phyloP scores from a whole-genome alignment of 2,888 invertebrate species.

The Agelastica alni region DNA sequence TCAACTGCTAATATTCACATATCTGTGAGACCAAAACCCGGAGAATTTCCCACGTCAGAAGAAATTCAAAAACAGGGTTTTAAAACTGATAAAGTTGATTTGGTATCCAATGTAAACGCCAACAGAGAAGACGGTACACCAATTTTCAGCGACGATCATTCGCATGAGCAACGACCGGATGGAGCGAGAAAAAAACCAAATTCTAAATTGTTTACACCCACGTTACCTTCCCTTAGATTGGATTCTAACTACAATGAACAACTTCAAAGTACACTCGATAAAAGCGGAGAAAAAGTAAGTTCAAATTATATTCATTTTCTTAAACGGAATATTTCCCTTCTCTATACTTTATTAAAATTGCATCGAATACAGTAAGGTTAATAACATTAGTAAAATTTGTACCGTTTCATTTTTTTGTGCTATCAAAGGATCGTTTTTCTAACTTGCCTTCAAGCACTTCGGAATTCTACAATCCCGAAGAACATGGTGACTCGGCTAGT shows the following conservation, averaged over 20 bases:
- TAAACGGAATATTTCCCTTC: no score
- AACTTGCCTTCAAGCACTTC: constrained; percentile 52
- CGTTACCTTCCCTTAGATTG: constrained; percentile 45
- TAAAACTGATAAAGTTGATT: constrained; percentile 47
- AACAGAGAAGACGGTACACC: constrained; percentile 54
- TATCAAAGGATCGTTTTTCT: constrained; percentile 50
- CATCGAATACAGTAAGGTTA: no score
- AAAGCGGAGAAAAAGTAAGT: constrained; percentile 32
- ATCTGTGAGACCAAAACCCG: constrained; percentile 78
- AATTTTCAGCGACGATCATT: constrained; percentile 64
- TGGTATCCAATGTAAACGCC: constrained; percentile 46
- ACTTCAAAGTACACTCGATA: constrained; percentile 45
- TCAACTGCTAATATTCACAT: constrained; percentile 81
- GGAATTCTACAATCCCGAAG: constrained; percentile 49
- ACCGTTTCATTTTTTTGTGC: background rate
- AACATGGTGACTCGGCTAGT: constrained; percentile 56
- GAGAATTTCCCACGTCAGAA: constrained; percentile 77
- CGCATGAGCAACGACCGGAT: constrained; percentile 67
- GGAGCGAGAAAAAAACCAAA: constrained; percentile 48
- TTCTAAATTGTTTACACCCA: constrained; percentile 48
- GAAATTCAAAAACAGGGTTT: constrained; percentile 62
- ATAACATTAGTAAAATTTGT: background rate
- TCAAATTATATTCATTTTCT: no score
- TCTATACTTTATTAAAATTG: no score
- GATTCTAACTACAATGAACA: constrained; percentile 44